Conservation (phyloP, 2,113 vertebrate genomes). For the Salminus brasiliensis region DNA sequence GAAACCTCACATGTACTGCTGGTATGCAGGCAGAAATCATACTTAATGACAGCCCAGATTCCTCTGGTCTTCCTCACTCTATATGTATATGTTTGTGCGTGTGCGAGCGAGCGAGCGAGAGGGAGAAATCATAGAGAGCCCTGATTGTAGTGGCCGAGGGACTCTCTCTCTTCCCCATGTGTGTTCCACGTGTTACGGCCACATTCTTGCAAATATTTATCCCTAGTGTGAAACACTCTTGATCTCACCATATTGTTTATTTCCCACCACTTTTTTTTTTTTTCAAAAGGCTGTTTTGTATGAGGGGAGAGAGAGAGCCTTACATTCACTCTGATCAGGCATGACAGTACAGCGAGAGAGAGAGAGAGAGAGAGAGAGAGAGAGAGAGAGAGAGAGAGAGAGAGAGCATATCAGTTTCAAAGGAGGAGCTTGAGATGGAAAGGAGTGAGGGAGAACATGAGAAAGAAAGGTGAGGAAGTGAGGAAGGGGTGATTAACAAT, state of each 20-base stretch:
- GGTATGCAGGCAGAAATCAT: slow-evolving; percentile 15
- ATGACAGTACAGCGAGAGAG: slow-evolving; percentile 59
- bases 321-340: slow-evolving; percentile 70
- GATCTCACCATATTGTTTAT: slow-evolving; percentile 80
- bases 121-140: slow-evolving; percentile 33
- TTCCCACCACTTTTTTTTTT: slow-evolving; percentile 75
- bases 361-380: too few species aligned
- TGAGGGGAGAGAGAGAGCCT: slow-evolving; percentile 42
- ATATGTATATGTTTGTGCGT: slow-evolving; percentile 55
- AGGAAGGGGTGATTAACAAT: neutral
- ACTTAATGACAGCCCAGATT: slow-evolving; percentile 31
- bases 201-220: slow-evolving; percentile 82
- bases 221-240: slow-evolving; percentile 79
- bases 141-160: slow-evolving; percentile 60
- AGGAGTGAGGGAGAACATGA: neutral
- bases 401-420: slow-evolving; percentile 19
- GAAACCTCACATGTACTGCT: slow-evolving; percentile 19
- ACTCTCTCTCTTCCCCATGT: slow-evolving; percentile 71
- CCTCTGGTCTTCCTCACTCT: slow-evolving; percentile 25
- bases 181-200: slow-evolving; percentile 79
- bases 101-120: neutral
- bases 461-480: neutral
- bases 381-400: neutral
- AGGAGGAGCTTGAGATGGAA: slow-evolving; percentile 50
- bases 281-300: slow-evolving; percentile 61